Evolutionary conservation across 1,140 invertebrate genomes (phyloP), one percentile per base, ranked within the genome.

Genomic region (Sycobia sp.): DNA sequence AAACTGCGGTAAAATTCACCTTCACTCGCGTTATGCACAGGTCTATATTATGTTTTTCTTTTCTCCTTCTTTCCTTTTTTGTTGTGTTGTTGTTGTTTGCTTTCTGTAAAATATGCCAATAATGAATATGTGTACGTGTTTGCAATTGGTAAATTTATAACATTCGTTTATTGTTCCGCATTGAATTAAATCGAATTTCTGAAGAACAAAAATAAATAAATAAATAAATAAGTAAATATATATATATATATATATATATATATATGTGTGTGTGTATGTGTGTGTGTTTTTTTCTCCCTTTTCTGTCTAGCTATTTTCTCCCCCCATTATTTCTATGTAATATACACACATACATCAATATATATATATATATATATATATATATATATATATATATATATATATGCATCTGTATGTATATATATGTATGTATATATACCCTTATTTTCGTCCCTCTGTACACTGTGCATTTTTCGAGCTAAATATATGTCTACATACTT

Each of bases 111-210:
- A 56, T 34, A 32, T 23, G 44, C n/a, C 11, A 16, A 20, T 18
- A 34, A 25, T 49, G 23, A 36, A 16, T 29, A 16, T 38, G 18
- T 57, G 27, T 39, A 49, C 8, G 8, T 50, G 20, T 54, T 51
- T n/a, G n/a, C n/a, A n/a, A n/a, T n/a, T n/a, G n/a, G n/a, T n/a
- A n/a, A n/a, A n/a, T n/a, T n/a, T n/a, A n/a, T n/a, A n/a, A n/a
- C n/a, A 32, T 32, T 32, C 11, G 29, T 32, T 7, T 32, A 11
- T 32, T 32, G 29, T 7, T 32, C 5, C 29, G 29, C 29, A 34
- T 22, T 41, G 47, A 44, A 22, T 49, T 58, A 53, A 53, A 65
- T 59, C 47, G 62, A 65, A 25, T 58, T 54, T 58, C 41, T 43
- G 56, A 57, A 50, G 34, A 47, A 23, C 1, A 43, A 59, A 59